Percentiles rank a stretch among this genome's conserved stretches.
Conservation (phyloP, 2,888 invertebrate genomes). For the Diarsia rubi region DNA sequence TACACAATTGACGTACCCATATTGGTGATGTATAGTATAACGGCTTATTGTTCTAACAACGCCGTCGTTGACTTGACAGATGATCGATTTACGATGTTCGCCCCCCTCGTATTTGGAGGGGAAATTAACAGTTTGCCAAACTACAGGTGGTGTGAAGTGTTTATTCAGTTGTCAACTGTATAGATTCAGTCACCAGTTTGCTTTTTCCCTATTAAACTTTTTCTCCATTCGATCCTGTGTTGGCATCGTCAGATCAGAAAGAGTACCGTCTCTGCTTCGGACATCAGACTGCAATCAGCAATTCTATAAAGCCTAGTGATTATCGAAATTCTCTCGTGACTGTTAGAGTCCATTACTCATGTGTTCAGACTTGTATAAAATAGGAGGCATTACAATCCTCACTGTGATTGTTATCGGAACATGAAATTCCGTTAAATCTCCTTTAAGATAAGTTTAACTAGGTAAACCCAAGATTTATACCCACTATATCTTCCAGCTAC, state of each 20-base stretch:
- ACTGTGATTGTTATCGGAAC: conserved; percentile 18
- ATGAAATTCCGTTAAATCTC: conserved; percentile 32
- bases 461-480: conserved; percentile 40
- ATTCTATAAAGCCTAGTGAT: background rate
- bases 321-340: background rate
- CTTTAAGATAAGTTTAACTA: conserved; percentile 39
- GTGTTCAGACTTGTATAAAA: background rate
- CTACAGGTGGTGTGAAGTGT: conserved; percentile 8
- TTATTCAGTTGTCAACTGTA: background rate
- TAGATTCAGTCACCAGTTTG: background rate
- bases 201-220: background rate
- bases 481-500: conserved; percentile 26
- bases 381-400: background rate
- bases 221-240: background rate
- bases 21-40: conserved; percentile 1
- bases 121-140: conserved; percentile 38
- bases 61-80: conserved; percentile 31
- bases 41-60: conserved; percentile 52
- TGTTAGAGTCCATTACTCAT: background rate
- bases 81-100: conserved; percentile 58
- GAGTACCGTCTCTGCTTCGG: background rate
- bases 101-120: conserved; percentile 25
- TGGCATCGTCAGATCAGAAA: background rate
- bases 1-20: background rate
- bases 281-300: background rate